Percentiles rank a stretch among this genome's conserved stretches.
Conservation (phyloP, 2,797 vertebrate genomes). For the Hippoglossus hippoglossus region DNA sequence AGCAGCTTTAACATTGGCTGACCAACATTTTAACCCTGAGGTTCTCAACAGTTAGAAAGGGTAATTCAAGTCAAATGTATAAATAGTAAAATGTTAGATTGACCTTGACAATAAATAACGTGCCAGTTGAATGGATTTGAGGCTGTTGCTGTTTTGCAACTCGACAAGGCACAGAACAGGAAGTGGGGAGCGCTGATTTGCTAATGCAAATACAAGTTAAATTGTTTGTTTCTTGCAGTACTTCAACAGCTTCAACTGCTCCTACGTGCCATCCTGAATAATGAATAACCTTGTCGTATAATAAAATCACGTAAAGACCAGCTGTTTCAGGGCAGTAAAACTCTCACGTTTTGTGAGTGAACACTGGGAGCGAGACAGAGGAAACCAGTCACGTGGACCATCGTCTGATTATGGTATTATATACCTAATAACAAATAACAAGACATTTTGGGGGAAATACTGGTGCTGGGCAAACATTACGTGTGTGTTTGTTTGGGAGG, state of each 20-base stretch:
- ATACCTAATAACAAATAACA: neutral
- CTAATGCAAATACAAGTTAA: neutral
- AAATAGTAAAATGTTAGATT: neutral
- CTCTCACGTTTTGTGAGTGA: neutral
- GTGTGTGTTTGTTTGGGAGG: neutral
- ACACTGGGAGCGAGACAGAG: neutral
- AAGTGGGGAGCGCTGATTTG: neutral
- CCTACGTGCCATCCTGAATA: too few relatives aligned
- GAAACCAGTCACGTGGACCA: neutral
- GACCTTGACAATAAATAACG: neutral
- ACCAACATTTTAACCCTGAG: too few relatives aligned
- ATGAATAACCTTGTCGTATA: neutral
- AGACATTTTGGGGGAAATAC: neutral
- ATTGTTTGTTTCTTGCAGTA: neutral
- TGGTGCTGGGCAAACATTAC: neutral
- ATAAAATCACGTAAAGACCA: neutral
- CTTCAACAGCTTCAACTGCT: too few relatives aligned
- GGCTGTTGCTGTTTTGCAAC: neutral
- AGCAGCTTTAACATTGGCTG: too few relatives aligned
- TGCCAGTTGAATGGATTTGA: neutral
- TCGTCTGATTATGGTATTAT: too few relatives aligned
- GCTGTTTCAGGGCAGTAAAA: neutral
- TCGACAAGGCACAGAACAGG: neutral
- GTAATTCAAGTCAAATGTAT: too few relatives aligned
- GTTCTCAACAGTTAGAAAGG: too few relatives aligned